Evolutionary conservation across 2,113 vertebrate species (phyloP), one percentile per base, ranked within the genome.

Genomic region (Grammomys surdaster): DNA sequence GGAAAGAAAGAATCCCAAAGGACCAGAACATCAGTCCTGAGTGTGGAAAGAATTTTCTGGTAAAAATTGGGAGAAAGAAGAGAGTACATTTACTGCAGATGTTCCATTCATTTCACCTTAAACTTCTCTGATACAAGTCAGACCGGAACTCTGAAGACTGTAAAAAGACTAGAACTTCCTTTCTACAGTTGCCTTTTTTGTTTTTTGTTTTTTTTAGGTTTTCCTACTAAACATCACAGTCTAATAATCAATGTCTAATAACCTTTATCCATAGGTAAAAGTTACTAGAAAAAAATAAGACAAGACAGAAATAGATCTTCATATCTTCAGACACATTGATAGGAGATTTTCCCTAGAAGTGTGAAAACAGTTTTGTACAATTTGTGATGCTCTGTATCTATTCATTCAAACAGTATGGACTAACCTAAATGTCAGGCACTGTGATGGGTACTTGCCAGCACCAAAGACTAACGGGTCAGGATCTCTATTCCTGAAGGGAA

Each of bases 31-130:
- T 43, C 36, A 88, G 5, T 36, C 22, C 12, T 0, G 33, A 1
- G 26, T 86, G 22, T 91, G 12, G 31, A 28, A 13, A 46, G 54
- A 80, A 67, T 8, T 80, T 92, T 65, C n/a, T 36, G 63, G 28
- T 85, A 46, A 86, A 60, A 84, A 87, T 26, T 75, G n/a, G 11
- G 28, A 31, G 69, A 94, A 92, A 72, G 36, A 43, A 19, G 33
- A 93, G 28, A 3, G 14, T 33, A 10, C 24, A 46, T 7, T 56
- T 12, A 95, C 78, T 67, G 31, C 48, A 73, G 67, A 92, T 92
- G 54, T 26, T 94, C 78, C 24, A 73, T 94, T 75, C 24, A 73
- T 70, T 67, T 94, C 60, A 94, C 28, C 7, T 77, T 70, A 56
- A 69, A 75, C 33, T 69, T 93, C 43, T 70, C 1, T 40, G 36